A percentile compares a stretch with the other conserved stretches of the same genome.
Conservation (phyloP, 2,888 invertebrate species). For the Tachina fera region DNA sequence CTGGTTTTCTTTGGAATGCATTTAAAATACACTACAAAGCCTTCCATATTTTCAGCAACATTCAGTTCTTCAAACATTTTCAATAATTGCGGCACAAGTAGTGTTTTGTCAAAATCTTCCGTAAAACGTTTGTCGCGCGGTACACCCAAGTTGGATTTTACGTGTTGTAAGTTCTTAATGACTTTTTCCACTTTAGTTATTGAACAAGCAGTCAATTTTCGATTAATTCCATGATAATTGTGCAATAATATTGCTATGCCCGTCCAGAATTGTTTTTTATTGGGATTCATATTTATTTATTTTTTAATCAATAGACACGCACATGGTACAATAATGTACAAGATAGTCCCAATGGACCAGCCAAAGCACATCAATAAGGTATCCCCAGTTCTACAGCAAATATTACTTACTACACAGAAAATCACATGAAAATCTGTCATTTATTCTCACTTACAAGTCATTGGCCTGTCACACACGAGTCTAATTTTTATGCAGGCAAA, state of each 20-base stretch:
- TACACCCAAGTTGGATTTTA: constrained; percentile 35
- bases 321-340: neutral
- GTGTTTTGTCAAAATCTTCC: constrained; percentile 30
- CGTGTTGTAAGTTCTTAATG: constrained; percentile 72
- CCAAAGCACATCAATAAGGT: too few species aligned
- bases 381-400: too few species aligned
- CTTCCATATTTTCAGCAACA: constrained; percentile 66
- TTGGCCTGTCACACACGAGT: too few species aligned
- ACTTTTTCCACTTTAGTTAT: constrained; percentile 72
- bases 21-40: constrained; percentile 75
- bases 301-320: neutral
- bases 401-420: too few species aligned
- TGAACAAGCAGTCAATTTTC: constrained; percentile 86
- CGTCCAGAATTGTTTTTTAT: constrained; percentile 85
- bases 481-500: too few species aligned
- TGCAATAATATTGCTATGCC: constrained; percentile 86
- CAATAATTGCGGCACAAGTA: constrained; percentile 13
- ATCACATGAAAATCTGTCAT: too few species aligned
- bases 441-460: too few species aligned
- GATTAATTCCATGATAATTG: constrained; percentile 89
- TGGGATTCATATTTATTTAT: constrained; percentile 16
- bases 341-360: neutral
- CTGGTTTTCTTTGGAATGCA: constrained; percentile 77
- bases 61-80: neutral
- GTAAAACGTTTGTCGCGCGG: neutral